A percentile compares a stretch with the other conserved stretches of the same genome.
Conservation (phyloP, 2,888 invertebrate species). For the Ochlodes sylvanus region DNA sequence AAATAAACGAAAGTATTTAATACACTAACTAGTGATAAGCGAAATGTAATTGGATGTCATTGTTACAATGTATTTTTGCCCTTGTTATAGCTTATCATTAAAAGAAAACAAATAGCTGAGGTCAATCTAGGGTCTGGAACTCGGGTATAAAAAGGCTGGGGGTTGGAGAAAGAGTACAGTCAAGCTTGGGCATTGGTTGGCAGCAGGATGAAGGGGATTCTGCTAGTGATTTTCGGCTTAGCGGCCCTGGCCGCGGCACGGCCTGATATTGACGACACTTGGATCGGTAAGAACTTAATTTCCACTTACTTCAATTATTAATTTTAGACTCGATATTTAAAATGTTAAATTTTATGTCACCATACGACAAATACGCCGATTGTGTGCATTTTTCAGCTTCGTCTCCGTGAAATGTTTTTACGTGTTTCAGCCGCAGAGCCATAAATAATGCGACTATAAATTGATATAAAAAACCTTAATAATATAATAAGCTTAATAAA, state of each 20-base stretch:
- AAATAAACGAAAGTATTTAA: slow-evolving; percentile 1
- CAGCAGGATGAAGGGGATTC: slow-evolving; percentile 44
- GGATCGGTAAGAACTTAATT: slow-evolving; percentile 38
- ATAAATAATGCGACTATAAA: too few species aligned
- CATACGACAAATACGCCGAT: too few species aligned
- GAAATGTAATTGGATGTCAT: slow-evolving; percentile 5
- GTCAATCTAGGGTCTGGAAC: slow-evolving; percentile 19
- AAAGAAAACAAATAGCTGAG: slow-evolving; percentile 14
- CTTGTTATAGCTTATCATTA: slow-evolving; percentile 5
- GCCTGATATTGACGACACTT: slow-evolving; percentile 41
- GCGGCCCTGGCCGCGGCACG: slow-evolving; percentile 45
- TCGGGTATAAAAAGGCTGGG: slow-evolving; percentile 41
- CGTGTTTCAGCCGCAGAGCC: too few species aligned
- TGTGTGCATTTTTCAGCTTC: too few species aligned
- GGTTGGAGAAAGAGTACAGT: slow-evolving; percentile 20
- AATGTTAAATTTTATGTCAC: not conserved
- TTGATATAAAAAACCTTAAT: too few species aligned
- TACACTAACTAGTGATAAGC: not conserved
- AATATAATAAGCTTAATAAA: too few species aligned
- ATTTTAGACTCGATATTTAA: not conserved
- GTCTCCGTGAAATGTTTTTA: too few species aligned
- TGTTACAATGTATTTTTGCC: slow-evolving; percentile 26
- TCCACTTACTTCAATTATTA: not conserved
- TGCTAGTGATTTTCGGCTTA: slow-evolving; percentile 44
- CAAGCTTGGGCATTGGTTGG: slow-evolving; percentile 20